A percentile compares a stretch with the other conserved stretches of the same genome.
Evolutionary conservation across 2,888 invertebrate genomes (phyloP).

Genomic region (Lasioglossum zephyrum): DNA sequence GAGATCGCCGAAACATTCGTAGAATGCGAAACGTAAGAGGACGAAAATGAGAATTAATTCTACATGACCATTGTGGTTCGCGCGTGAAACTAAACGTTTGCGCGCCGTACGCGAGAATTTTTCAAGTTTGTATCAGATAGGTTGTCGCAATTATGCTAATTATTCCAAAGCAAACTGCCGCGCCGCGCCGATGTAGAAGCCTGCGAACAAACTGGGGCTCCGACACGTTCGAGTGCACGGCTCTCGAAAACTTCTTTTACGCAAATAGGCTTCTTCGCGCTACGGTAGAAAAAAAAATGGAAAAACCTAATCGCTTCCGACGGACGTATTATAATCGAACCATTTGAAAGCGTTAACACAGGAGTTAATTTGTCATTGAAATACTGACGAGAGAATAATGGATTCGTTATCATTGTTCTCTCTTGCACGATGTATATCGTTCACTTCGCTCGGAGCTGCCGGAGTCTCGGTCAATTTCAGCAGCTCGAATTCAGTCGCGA

Average conservation of each 20-base stretch:
- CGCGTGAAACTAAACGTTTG: background rate
- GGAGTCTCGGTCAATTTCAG: background rate
- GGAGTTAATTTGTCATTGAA: background rate
- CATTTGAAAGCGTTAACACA: background rate
- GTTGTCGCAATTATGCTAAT: slow-evolving; percentile 16
- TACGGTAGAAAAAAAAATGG: background rate
- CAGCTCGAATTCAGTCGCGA: background rate
- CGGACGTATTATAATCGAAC: background rate
- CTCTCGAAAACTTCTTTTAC: background rate
- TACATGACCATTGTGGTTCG: background rate
- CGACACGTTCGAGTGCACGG: background rate
- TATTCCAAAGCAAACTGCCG: background rate
- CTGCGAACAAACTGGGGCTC: background rate
- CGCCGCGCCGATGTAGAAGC: no score
- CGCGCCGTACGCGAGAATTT: background rate
- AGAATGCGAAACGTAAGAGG: background rate
- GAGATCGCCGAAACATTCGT: background rate
- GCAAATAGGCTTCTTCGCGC: background rate
- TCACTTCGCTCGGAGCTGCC: background rate
- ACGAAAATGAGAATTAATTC: background rate
- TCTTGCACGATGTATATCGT: background rate
- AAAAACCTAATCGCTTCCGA: background rate
- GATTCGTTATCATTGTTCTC: background rate
- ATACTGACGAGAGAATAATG: background rate
- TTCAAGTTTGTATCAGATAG: background rate